Conservation (phyloP, 2,113 vertebrate species). For the Corapipo altera region DNA sequence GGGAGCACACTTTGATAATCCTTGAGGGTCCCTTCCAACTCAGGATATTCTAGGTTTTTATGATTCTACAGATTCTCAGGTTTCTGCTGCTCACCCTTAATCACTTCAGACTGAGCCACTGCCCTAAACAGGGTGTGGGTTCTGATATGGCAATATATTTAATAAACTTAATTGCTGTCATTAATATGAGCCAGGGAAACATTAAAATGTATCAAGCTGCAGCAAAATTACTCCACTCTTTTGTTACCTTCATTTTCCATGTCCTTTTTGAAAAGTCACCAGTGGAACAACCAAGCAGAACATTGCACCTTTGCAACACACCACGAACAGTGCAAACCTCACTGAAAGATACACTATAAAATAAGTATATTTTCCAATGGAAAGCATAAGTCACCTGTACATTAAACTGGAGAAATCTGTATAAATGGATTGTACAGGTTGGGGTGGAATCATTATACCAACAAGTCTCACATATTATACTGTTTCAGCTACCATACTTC, state of each 20-base stretch:
- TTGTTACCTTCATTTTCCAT: neutral
- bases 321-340: neutral
- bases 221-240: conserved; percentile 26
- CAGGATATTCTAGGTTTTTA: neutral
- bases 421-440: neutral
- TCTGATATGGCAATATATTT: conserved; percentile 27
- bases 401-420: neutral
- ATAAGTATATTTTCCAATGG: neutral
- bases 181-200: conserved; percentile 36
- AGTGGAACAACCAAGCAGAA: neutral
- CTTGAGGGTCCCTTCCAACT: neutral
- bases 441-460: neutral
- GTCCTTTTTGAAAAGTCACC: neutral
- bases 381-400: neutral
- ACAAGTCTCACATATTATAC: neutral
- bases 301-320: neutral
- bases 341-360: neutral
- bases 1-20: neutral
- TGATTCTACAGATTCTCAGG: neutral
- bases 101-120: neutral
- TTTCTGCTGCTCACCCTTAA: neutral
- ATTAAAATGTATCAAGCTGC: conserved; percentile 19
- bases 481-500: conserved; percentile 34
- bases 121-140: conserved; percentile 9
- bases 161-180: conserved; percentile 46